A percentile compares a stretch with the other conserved stretches of the same genome.
Conservation (phyloP, 2,888 invertebrate genomes). For the Hyppa rectilinea region DNA sequence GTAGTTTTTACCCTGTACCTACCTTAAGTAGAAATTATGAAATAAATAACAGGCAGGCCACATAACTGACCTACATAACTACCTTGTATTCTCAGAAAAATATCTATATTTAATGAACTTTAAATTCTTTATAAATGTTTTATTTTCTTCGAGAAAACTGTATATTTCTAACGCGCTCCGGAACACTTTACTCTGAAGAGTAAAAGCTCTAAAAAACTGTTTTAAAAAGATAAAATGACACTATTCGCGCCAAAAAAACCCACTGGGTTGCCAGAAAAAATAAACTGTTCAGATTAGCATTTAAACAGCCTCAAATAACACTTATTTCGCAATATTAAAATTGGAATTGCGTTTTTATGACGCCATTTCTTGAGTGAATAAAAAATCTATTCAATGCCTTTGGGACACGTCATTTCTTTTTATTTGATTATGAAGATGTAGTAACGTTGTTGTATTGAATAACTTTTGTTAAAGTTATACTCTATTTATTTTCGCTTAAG, state of each 20-base stretch:
- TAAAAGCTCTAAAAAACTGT: conserved; percentile 5
- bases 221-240: conserved; percentile 10
- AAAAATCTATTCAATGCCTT: neutral
- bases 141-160: neutral
- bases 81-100: neutral
- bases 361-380: conserved; percentile 11
- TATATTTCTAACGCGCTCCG: conserved; percentile 4
- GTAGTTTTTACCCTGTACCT: no score
- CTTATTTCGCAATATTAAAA: conserved; percentile 25
- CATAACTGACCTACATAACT: neutral
- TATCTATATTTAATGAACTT: conserved; percentile 2
- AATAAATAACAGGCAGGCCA: neutral
- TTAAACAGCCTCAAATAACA: conserved; percentile 25
- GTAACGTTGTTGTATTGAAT: neutral
- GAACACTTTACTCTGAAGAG: conserved; percentile 8
- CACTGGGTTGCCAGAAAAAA: conserved; percentile 32
- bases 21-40: no score
- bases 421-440: neutral
- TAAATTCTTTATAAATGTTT: conserved; percentile 1
- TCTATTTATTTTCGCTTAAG: no score
- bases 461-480: no score
- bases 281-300: conserved; percentile 36
- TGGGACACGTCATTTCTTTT: neutral
- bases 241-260: neutral
- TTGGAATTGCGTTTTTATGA: conserved; percentile 1